Evolutionary conservation across 2,797 vertebrate genomes (phyloP), one percentile per base, ranked within the genome.

Genomic region (Acipenser ruthenus): DNA sequence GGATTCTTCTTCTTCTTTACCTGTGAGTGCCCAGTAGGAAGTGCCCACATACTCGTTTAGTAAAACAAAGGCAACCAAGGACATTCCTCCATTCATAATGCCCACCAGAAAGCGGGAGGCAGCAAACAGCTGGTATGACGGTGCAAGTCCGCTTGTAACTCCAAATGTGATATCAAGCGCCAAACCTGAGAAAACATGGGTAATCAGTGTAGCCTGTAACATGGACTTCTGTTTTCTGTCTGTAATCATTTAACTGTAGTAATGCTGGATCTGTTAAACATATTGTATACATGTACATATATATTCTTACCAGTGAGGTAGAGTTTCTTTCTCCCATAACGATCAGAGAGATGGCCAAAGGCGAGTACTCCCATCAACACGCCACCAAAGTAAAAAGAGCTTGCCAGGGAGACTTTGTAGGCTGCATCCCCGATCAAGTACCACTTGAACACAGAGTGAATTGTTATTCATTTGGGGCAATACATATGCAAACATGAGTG

Each of bases 71-170:
- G 89, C 86, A 69, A 91, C 88, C 72, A 91, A 80, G 0, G 89
- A 87, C 88, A 90, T 89, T 62, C 90, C 90, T 67, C 90, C 90
- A 60, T 90, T 91, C 87, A 88, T 89, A 67, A 88, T 7, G 37
- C 90, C 90, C 48, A 91, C 89, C 70, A 88, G 69, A 77, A 91
- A 90, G 51, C 89, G 87, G 61, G 86, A 86, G 60, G 72, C 0
- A 0, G 83, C 85, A 63, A 91, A 91, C 72, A 90, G 80, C 50
- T 81, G 80, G 1, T 88, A 90, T 0, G 89, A 85, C 1, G 88
- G 90, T 1, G 89, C 85, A 66, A 91, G 79, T 51, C 87, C 90
- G 65, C 88, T 91, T 74, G 84, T 80, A 56, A 90, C 60, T 23
- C 86, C 87, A 81, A 90, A 90, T 68, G 86, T 59, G 65, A 90